A percentile compares a stretch with the other conserved stretches of the same genome.
Conservation (phyloP, 2,888 invertebrate genomes). For the Callyntrura guangdongensis region DNA sequence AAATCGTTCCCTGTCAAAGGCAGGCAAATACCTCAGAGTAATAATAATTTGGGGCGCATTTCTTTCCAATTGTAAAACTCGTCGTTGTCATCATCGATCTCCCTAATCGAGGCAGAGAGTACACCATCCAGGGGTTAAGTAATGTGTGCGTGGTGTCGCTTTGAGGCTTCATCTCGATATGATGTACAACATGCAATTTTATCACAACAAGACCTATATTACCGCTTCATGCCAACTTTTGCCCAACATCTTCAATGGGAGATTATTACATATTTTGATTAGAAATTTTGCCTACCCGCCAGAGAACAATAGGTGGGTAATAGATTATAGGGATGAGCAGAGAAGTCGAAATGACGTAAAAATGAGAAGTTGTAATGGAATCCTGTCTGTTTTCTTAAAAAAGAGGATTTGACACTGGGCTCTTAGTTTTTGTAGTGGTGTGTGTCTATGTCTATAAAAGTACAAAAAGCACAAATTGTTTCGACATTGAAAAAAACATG, state of each 20-base stretch:
- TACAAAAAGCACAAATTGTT: slow-evolving; percentile 52
- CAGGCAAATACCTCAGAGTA: neutral
- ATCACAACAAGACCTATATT: slow-evolving; percentile 27
- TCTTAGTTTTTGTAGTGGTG: neutral
- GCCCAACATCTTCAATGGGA: slow-evolving; percentile 10
- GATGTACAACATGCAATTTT: slow-evolving; percentile 24
- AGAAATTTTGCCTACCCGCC: neutral
- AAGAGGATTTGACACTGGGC: slow-evolving; percentile 24
- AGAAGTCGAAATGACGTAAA: slow-evolving; percentile 63
- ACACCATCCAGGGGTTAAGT: neutral
- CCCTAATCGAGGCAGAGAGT: no score
- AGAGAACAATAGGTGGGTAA: neutral
- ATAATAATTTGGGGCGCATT: slow-evolving; percentile 40
- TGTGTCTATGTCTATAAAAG: slow-evolving; percentile 34
- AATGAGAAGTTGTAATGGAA: slow-evolving; percentile 45
- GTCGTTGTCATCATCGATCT: slow-evolving; percentile 65
- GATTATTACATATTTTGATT: neutral
- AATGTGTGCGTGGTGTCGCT: slow-evolving; percentile 53
- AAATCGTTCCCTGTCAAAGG: neutral
- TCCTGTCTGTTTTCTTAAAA: neutral
- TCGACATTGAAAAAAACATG: slow-evolving; percentile 42
- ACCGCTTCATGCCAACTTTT: neutral
- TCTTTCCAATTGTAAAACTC: slow-evolving; percentile 43
- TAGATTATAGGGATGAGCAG: slow-evolving; percentile 17
- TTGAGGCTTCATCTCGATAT: slow-evolving; percentile 38